phyloP scores from a whole-genome alignment of 1,140 invertebrate genomes.

The Chironomus tepperi region DNA sequence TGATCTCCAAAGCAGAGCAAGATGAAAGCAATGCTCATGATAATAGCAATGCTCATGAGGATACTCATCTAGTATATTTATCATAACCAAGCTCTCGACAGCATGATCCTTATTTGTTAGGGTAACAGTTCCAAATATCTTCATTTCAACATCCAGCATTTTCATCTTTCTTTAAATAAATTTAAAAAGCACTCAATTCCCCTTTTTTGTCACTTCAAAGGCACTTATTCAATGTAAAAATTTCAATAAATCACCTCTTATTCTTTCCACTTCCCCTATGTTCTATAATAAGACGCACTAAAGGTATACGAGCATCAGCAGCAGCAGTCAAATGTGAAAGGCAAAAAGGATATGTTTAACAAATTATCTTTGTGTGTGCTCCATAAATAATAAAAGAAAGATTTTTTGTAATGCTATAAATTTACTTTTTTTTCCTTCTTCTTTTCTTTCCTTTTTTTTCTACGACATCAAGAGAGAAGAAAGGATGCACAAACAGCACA shows the following conservation, averaged over 20 bases:
- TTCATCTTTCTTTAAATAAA: no score
- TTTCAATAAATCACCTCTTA: constrained; percentile 10
- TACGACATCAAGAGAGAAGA: neutral
- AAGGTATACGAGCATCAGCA: neutral
- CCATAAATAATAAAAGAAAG: constrained; percentile 14
- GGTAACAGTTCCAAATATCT: no score
- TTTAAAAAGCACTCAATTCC: neutral
- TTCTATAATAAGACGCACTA: neutral
- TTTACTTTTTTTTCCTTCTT: no score
- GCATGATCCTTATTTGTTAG: no score
- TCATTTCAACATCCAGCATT: no score
- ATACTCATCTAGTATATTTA: no score
- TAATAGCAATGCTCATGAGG: no score
- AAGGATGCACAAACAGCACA: neutral
- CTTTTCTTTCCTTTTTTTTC: no score
- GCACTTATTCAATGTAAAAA: neutral
- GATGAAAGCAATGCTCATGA: no score
- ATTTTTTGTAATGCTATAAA: neutral
- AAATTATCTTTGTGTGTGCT: constrained; percentile 13
- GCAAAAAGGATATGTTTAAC: constrained; percentile 2
- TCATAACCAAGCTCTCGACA: no score
- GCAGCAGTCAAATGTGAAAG: neutral
- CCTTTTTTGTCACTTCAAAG: constrained; percentile 23
- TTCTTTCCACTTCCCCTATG: neutral
- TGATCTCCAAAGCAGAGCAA: no score